These are phyloP conservation scores for Ophion costatus DNA, from an alignment of 2,888 invertebrate species.

Conservation along the genomic window DNA sequence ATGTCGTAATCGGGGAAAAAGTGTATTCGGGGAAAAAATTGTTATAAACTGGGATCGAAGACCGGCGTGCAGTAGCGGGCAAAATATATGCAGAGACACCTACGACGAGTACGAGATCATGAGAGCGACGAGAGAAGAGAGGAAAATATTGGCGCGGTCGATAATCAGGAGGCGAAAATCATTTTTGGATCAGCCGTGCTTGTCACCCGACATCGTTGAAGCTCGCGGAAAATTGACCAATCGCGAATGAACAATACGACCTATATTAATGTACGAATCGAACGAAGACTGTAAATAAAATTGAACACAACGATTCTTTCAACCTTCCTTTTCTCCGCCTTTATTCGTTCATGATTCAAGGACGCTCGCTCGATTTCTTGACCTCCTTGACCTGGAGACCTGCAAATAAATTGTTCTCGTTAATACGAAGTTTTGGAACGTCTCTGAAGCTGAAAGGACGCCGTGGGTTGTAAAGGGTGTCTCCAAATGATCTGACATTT, in stretches of 20 bases:
- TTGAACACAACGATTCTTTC: constrained; percentile 15
- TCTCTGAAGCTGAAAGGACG: neutral
- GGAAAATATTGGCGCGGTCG: constrained; percentile 58
- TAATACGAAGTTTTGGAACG: neutral
- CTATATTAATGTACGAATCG: too few species aligned
- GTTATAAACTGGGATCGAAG: constrained; percentile 62
- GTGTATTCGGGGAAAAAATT: constrained; percentile 15
- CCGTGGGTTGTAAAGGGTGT: too few species aligned
- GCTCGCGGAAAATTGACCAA: constrained; percentile 28
- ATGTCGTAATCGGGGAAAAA: constrained; percentile 61
- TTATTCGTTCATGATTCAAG: constrained; percentile 75
- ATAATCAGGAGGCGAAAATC: constrained; percentile 69
- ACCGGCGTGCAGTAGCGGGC: constrained; percentile 69
- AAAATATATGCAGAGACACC: constrained; percentile 70
- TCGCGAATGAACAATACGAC: neutral
- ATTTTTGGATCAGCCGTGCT: constrained; percentile 70
- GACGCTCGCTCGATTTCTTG: constrained; percentile 84
- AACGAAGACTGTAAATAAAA: constrained; percentile 26
- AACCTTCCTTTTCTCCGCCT: constrained; percentile 41
- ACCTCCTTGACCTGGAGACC: constrained; percentile 97
- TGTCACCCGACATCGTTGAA: constrained; percentile 31
- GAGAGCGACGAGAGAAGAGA: constrained; percentile 56
- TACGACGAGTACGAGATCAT: constrained; percentile 72
- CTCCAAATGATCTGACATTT: too few species aligned
- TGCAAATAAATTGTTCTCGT: constrained; percentile 84